Percentiles rank a stretch among this genome's conserved stretches.
Evolutionary conservation across 2,113 vertebrate species (phyloP).

Genomic region (Antechinus flavipes): DNA sequence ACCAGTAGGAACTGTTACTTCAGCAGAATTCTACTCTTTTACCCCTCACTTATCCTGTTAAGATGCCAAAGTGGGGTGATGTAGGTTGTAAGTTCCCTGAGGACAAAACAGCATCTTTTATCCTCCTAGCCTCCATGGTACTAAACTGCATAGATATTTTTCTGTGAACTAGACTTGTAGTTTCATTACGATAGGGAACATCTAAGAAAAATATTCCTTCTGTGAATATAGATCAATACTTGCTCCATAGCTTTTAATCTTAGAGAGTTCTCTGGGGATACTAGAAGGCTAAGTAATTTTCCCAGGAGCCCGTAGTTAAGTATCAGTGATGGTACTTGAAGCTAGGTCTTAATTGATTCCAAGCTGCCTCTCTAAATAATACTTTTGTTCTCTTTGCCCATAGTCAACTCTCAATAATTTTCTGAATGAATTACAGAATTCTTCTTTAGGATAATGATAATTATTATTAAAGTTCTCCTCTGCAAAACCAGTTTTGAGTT

Average conservation of each 20-base stretch:
- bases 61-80: not conserved
- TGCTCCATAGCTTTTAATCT: not conserved
- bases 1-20: constrained; percentile 74
- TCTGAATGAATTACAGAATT: not conserved
- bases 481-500: not conserved
- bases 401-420: not conserved
- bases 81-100: not conserved
- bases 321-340: not conserved
- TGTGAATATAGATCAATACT: not conserved
- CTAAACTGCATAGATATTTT: not conserved
- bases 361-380: not conserved
- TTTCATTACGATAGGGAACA: not conserved
- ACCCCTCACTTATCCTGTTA: constrained; percentile 49
- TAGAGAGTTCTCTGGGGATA: not conserved
- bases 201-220: not conserved
- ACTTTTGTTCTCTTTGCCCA: not conserved
- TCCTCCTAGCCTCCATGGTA: not conserved
- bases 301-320: not conserved
- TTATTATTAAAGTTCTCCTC: not conserved
- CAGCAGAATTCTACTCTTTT: constrained; percentile 61
- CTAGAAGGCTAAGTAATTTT: not conserved
- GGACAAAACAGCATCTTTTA: not conserved
- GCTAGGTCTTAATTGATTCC: not conserved
- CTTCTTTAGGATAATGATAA: not conserved
- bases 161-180: not conserved